A percentile compares a stretch with the other conserved stretches of the same genome.
Evolutionary conservation across 2,888 invertebrate genomes (phyloP).

Genomic region (Nymphalis urticae): DNA sequence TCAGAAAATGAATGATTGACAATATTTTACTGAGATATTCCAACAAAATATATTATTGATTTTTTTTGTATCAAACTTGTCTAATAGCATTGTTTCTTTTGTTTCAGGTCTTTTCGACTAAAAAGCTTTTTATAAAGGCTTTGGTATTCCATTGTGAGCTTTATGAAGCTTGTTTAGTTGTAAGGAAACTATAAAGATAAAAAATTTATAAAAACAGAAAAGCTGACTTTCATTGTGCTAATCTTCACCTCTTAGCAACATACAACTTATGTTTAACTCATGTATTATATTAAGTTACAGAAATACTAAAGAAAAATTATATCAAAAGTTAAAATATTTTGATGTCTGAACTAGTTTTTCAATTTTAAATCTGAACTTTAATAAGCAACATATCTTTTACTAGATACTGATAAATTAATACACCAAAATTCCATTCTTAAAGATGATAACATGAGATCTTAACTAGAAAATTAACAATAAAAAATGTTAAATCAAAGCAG

Average conservation of each 20-base stretch:
- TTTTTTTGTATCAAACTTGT: constrained; percentile 18
- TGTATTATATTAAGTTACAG: background rate
- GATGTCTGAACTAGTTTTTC: background rate
- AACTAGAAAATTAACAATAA: no score
- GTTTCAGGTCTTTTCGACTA: constrained; percentile 89
- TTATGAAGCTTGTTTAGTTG: constrained; percentile 73
- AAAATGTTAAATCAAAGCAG: no score
- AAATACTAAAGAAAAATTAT: no score
- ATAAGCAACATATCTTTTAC: no score
- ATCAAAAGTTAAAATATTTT: no score
- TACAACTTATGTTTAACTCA: background rate
- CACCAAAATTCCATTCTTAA: no score
- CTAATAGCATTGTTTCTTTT: constrained; percentile 54
- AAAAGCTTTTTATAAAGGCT: constrained; percentile 74
- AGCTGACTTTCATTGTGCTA: constrained; percentile 34
- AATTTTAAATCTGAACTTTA: background rate
- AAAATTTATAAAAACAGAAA: constrained; percentile 55
- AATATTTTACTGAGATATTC: constrained; percentile 55
- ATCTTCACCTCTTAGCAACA: background rate
- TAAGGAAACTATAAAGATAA: constrained; percentile 72
- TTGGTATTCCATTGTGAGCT: constrained; percentile 72
- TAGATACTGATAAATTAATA: no score
- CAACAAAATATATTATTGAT: background rate
- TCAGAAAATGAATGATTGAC: constrained; percentile 71
- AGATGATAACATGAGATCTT: no score